These are phyloP conservation scores for Cynopterus sphinx DNA, from an alignment of 2,797 vertebrate genomes.

Conservation along the genomic window DNA sequence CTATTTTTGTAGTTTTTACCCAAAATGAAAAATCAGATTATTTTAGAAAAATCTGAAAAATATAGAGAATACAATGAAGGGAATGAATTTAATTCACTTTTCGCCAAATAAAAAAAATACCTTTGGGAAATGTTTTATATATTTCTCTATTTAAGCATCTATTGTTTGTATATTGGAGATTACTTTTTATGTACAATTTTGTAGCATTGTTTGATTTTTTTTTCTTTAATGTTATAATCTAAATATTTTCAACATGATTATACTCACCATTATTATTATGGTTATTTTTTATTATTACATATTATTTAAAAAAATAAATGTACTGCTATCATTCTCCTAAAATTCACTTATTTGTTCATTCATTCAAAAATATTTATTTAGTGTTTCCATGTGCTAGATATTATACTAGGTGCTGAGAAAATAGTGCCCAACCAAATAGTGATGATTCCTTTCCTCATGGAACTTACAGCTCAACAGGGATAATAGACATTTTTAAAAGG, in stretches of 20 bases:
- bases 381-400: neutral
- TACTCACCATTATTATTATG: neutral
- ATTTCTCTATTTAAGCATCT: neutral
- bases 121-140: neutral
- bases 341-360: neutral
- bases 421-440: neutral
- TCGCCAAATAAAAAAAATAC: neutral
- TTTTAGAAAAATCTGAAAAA: slow-evolving; percentile 23
- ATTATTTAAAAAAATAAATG: neutral
- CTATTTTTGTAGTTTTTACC: neutral
- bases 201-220: neutral
- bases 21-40: neutral
- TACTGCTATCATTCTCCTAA: neutral
- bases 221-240: neutral
- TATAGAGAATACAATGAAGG: neutral
- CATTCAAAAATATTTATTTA: neutral
- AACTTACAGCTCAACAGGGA: neutral
- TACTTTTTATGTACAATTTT: neutral
- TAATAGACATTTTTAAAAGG: neutral
- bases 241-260: neutral
- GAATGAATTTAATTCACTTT: neutral
- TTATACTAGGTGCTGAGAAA: neutral
- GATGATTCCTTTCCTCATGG: neutral
- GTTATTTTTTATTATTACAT: neutral
- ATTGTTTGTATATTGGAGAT: neutral